Base-by-base conservation (phyloP, 2,113 vertebrate genomes). In the Epinephelus cyanopodus region DNA sequence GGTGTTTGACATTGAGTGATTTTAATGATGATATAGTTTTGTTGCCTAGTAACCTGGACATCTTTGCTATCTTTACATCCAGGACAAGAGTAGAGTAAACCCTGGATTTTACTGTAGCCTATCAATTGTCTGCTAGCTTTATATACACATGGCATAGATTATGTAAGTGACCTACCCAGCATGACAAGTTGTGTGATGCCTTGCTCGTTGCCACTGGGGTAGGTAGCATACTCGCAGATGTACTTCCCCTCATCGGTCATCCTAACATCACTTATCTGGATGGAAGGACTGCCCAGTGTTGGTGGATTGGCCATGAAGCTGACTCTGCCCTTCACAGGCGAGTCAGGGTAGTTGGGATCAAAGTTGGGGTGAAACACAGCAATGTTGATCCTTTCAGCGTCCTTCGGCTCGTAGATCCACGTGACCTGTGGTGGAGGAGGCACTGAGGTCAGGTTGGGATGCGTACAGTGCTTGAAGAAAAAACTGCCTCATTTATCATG, bases 201-300 rank as follows among this genome's bases (percentile, higher is more conserved):
- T 1, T 96, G 94, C 33, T 96, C 93, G 18, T 96, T 96, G 19
- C 97, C 97, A 0, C 82, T 89, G 12, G 97, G 97, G 88, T 96
- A 98, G 23, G 96, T 96, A 18, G 97, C 96, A 2, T 96, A 97
- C 56, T 97, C 97, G 45, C 97, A 98, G 78, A 95, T 92, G 67
- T 97, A 98, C 45, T 91, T 94, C 45, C 96, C 97, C 69, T 97
- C 96, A 0, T 98, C 97, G 0, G 87, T 90, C 92, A 96, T 95
- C 9, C 56, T 69, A 17, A 97, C 93, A 0, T 91, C 39, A 0
- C 2, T 77, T 37, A 98, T 95, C 77, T 93, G 86, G 82, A 98
- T 96, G 0, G 96, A 96, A 18, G 96, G 96, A 0, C 93, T 96
- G 5, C 18, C 19, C 74, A 97, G 65, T 3, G 71, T 74, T 0